phyloP scores from a whole-genome alignment of 2,113 vertebrate genomes.

The Lathamus discolor region DNA sequence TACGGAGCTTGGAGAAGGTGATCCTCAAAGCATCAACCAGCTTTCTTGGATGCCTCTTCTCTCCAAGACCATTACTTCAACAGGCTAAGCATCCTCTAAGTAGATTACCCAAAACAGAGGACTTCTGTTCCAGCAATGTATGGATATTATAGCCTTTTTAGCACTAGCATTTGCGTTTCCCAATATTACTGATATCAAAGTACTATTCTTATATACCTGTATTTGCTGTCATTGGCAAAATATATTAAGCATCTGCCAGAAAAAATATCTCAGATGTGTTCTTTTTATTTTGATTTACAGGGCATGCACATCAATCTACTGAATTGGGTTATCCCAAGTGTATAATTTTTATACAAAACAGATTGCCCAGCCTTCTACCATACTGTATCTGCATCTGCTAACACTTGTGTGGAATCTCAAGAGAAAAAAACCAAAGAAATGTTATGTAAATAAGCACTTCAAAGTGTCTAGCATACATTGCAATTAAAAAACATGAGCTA shows the following conservation, averaged over 20 bases:
- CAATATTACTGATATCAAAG: neutral
- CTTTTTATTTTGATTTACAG: neutral
- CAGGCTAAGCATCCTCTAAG: neutral
- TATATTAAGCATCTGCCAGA: neutral
- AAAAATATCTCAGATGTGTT: neutral
- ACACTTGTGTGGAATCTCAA: neutral
- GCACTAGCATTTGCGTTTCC: neutral
- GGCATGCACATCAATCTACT: neutral
- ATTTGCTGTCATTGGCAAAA: neutral
- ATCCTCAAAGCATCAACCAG: neutral
- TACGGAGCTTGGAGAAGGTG: neutral
- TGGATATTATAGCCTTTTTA: neutral
- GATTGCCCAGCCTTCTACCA: neutral
- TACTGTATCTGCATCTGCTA: constrained; percentile 18
- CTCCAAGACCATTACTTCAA: neutral
- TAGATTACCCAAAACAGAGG: neutral
- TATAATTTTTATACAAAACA: neutral
- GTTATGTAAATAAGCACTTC: constrained; percentile 11
- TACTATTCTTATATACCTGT: neutral
- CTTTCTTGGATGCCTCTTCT: neutral
- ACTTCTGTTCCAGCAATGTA: neutral
- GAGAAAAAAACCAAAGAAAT: constrained; percentile 13
- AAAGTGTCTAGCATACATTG: neutral
- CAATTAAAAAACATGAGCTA: neutral
- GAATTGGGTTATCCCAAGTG: neutral